Conservation (phyloP, 1,140 invertebrate species). For the Kradibia gibbosae region DNA sequence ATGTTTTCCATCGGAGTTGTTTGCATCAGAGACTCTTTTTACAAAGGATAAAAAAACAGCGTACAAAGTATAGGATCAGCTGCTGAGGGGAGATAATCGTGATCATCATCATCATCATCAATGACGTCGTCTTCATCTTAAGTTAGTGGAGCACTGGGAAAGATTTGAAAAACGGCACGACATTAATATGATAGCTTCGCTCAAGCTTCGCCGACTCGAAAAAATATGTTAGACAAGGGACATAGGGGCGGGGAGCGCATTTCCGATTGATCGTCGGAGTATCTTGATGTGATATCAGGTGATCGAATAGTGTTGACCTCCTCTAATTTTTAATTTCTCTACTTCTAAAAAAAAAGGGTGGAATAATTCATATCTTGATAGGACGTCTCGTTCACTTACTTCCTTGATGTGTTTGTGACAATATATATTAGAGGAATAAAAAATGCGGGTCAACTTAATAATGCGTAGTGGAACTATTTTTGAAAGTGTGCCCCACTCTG, state of each 20-base stretch:
- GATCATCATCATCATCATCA: neutral
- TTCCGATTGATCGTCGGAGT: neutral
- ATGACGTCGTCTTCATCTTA: neutral
- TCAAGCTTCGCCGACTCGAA: neutral
- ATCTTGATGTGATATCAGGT: neutral
- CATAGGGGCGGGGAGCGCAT: neutral
- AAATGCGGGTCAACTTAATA: conserved; percentile 7
- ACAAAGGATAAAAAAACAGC: no score
- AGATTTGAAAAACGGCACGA: conserved; percentile 13
- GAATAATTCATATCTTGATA: neutral
- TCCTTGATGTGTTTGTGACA: neutral
- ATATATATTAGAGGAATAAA: conserved; percentile 21
- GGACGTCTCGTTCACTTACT: no score
- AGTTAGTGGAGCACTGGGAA: neutral
- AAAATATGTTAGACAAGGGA: no score
- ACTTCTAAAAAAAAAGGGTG: conserved; percentile 26
- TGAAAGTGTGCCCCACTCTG: neutral
- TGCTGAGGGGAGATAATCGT: no score
- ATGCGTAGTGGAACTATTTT: neutral
- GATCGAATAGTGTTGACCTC: neutral
- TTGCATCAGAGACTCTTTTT: neutral
- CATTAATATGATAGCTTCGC: neutral
- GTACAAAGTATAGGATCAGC: no score
- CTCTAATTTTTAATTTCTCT: conserved; percentile 30
- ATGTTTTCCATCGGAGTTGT: neutral